These are phyloP conservation scores for Disparrhopalites patrizii DNA, from an alignment of 2,888 invertebrate genomes.

Conservation along the genomic window DNA sequence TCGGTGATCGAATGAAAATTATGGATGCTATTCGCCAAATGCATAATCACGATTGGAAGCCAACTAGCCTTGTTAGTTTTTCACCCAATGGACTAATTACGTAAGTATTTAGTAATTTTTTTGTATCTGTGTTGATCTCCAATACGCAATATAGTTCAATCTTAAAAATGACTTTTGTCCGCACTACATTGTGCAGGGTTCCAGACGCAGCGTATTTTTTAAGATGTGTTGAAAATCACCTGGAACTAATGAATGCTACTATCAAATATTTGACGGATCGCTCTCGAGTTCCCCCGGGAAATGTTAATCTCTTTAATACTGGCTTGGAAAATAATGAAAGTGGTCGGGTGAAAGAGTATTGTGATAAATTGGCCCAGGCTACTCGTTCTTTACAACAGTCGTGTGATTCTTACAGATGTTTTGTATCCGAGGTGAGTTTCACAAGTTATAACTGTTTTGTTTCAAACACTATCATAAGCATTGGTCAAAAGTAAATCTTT, in stretches of 20 bases:
- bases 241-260: constrained; percentile 11
- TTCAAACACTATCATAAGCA: too few relatives aligned
- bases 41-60: constrained; percentile 32
- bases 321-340: constrained; percentile 1
- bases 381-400: neutral
- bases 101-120: constrained; percentile 6
- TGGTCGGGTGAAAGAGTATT: neutral
- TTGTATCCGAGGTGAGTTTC: neutral
- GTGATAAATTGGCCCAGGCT: neutral
- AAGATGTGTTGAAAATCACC: constrained; percentile 1
- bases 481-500: too few relatives aligned
- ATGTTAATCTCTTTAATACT: neutral
- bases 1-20: constrained; percentile 29
- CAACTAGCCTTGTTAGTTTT: constrained; percentile 5
- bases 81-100: constrained; percentile 1
- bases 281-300: neutral
- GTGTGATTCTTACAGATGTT: neutral
- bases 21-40: constrained; percentile 27
- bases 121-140: neutral
- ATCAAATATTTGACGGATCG: constrained; percentile 6
- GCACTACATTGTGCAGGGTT: neutral
- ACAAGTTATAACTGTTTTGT: too few relatives aligned
- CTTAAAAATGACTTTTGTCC: neutral
- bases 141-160: neutral
- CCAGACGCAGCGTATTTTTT: neutral